These are phyloP conservation scores for Brachionus rubens DNA, from an alignment of 1,140 invertebrate genomes.

Conservation along the genomic window DNA sequence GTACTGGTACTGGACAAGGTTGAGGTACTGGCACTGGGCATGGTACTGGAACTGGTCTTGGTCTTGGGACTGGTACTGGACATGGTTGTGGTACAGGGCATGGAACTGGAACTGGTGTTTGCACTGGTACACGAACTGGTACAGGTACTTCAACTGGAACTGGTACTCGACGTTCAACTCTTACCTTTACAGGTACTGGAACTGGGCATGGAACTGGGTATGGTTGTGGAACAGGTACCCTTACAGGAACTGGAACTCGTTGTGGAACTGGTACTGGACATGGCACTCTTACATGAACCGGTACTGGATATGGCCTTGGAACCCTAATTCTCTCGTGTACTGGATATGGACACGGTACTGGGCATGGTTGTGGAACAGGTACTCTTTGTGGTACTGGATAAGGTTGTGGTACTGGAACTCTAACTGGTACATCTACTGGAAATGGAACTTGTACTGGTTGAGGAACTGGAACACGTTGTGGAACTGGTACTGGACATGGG, in stretches of 20 bases:
- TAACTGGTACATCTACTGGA: background rate
- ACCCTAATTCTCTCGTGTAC: background rate
- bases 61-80: constrained; percentile 18
- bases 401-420: background rate
- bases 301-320: background rate
- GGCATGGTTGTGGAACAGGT: background rate
- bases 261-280: background rate
- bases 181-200: background rate
- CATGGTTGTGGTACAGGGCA: background rate
- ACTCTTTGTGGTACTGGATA: background rate
- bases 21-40: background rate
- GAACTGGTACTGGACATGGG: background rate
- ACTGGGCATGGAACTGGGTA: background rate
- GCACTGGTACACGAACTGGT: constrained; percentile 15
- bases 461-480: background rate
- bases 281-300: background rate
- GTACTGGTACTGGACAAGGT: background rate
- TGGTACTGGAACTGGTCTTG: background rate
- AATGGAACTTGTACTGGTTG: background rate
- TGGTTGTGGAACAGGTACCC: background rate
- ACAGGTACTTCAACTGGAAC: constrained; percentile 6
- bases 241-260: background rate
- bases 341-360: background rate
- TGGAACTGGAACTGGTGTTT: constrained; percentile 6
- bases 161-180: constrained; percentile 29